Base-by-base conservation (phyloP, 2,797 vertebrate species). In the Synanceia verrucosa region DNA sequence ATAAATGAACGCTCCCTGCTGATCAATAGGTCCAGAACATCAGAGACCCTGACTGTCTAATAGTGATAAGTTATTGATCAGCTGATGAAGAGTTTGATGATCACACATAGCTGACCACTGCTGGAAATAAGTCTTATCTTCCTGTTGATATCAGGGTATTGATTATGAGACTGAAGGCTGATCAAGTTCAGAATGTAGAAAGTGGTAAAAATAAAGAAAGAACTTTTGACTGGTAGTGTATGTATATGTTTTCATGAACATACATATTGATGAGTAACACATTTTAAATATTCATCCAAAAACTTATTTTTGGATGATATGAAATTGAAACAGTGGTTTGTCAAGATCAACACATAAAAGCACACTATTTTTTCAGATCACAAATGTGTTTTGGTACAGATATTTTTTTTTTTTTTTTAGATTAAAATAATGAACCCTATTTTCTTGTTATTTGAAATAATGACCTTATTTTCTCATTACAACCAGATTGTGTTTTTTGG, bases 111-210 rank as follows among this genome's bases (percentile, higher is more conserved):
- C 55, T 48, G 24, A 51, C 44, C 29, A 52, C 72, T 55, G 52
- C 68, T 77, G 76, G 65, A 72, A 63, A 76, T 58, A 21, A 70
- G 65, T 73, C 23, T 33, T 33, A 44, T 77, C 44, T 78, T 78
- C 37, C 31, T 41, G 65, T 78, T 83, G 60, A 79, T 65, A 73
- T 76, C 26, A 66, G 26, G 41, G 2, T 72, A 85, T 82, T 57
- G 81, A 87, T 82, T 36, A 33, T 10, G 16, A 61, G 37, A 13
- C 46, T 14, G 36, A 39, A 63, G 71, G 41, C 10, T 51, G 55
- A 68, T 76, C 0, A 23, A 28, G 71, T 61, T 65, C 47, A 62
- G n/a, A n/a, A n/a, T n/a, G n/a, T n/a, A n/a, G n/a, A n/a, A n/a
- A n/a, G n/a, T n/a, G n/a, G n/a, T n/a, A n/a, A n/a, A n/a, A n/a